These are phyloP conservation scores for Pseudonaja textilis DNA, from an alignment of 2,113 vertebrate genomes.

Conservation along the genomic window DNA sequence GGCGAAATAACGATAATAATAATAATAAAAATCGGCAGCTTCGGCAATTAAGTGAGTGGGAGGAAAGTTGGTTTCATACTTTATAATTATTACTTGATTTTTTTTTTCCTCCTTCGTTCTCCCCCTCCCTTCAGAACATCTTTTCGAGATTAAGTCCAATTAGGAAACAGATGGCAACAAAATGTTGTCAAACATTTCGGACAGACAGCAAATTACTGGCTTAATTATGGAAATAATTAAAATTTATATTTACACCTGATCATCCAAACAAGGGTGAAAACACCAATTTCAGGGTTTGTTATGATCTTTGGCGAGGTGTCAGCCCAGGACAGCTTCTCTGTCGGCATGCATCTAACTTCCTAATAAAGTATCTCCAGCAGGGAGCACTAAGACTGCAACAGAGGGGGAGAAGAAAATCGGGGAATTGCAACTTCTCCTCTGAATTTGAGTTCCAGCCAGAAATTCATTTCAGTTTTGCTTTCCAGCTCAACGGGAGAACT, in stretches of 20 bases:
- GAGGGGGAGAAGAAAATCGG: not conserved
- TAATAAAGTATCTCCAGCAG: conserved; percentile 30
- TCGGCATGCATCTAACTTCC: conserved; percentile 9
- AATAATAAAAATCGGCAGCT: conserved; percentile 36
- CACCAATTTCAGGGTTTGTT: conserved; percentile 66
- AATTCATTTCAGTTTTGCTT: not conserved
- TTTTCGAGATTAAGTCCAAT: conserved; percentile 74
- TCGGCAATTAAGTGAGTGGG: not conserved
- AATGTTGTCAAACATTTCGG: conserved; percentile 70
- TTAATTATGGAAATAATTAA: conserved; percentile 80
- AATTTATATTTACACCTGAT: conserved; percentile 78
- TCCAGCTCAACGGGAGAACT: not conserved
- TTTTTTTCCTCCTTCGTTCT: no score
- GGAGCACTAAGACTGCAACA: not conserved
- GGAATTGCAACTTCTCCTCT: not conserved
- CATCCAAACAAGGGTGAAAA: conserved; percentile 69
- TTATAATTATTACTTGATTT: conserved; percentile 62
- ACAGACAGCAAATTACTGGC: conserved; percentile 72
- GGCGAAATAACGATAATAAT: conserved; percentile 12
- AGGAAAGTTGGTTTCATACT: conserved; percentile 44
- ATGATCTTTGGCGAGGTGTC: conserved; percentile 53
- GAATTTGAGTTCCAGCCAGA: no score
- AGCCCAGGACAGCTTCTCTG: not conserved
- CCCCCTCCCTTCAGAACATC: conserved; percentile 52
- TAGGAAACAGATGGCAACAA: conserved; percentile 75